Conservation (phyloP, 2,888 invertebrate genomes). For the Pristionchus arcanus region DNA sequence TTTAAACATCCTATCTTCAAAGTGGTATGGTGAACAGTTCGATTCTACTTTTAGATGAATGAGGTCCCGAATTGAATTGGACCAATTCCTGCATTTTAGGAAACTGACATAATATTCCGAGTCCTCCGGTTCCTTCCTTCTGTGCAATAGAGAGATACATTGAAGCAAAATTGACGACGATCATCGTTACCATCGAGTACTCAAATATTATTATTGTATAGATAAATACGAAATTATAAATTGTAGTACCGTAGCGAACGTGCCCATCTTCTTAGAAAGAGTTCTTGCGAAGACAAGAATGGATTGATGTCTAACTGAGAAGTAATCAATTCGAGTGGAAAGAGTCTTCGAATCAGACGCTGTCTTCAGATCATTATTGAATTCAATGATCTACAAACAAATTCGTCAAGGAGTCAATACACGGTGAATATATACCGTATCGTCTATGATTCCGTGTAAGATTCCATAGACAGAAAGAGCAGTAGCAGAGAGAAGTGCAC, state of each 20-base stretch:
- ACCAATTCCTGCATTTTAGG: neutral
- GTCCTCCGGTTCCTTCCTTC: neutral
- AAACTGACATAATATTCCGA: conserved; percentile 6
- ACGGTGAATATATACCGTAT: neutral
- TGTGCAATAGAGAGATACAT: conserved; percentile 39
- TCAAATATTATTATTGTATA: neutral
- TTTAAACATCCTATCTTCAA: neutral
- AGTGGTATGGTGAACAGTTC: conserved; percentile 74
- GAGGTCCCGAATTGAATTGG: conserved; percentile 72
- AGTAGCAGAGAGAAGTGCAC: neutral
- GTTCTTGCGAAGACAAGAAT: neutral
- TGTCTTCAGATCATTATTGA: conserved; percentile 18
- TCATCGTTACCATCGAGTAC: neutral
- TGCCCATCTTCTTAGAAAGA: neutral
- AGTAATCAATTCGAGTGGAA: neutral
- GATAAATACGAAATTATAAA: neutral
- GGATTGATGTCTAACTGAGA: neutral
- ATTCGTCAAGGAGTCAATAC: neutral
- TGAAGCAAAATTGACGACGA: conserved; percentile 6
- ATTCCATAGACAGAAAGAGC: neutral
- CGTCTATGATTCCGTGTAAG: conserved; percentile 1
- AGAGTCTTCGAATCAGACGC: neutral
- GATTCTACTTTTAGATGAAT: conserved; percentile 78
- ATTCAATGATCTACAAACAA: neutral
- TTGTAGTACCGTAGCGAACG: conserved; percentile 3